These are phyloP conservation scores for Drosophila kambysellisi DNA, from an alignment of 2,888 invertebrate species.

Conservation along the genomic window DNA sequence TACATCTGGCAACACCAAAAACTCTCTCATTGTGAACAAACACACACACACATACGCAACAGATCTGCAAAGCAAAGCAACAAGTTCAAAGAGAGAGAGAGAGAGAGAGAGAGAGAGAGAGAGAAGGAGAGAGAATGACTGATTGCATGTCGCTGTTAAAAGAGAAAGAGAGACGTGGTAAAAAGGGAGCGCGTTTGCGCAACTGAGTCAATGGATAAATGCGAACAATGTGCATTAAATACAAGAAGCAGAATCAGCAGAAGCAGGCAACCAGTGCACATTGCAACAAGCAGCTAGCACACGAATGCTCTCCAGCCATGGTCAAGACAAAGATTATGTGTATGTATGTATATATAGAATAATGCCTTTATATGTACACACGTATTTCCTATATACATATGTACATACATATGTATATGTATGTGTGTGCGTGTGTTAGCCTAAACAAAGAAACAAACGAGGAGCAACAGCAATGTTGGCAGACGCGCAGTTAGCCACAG, in stretches of 20 bases:
- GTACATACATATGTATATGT: not conserved
- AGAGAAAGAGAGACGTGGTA: conserved; percentile 9
- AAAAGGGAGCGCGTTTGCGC: conserved; percentile 62
- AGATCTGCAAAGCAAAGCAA: conserved; percentile 55
- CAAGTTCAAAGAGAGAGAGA: conserved; percentile 50
- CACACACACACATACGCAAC: not conserved
- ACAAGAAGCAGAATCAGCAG: conserved; percentile 35
- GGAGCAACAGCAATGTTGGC: conserved; percentile 41
- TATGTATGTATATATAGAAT: not conserved
- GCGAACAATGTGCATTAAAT: conserved; percentile 38
- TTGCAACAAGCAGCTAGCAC: conserved; percentile 46
- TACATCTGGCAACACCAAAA: conserved; percentile 33
- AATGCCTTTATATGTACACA: not conserved
- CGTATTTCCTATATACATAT: conserved; percentile 5
- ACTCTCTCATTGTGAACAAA: not conserved
- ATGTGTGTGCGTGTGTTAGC: conserved; percentile 5
- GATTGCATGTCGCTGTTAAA: not conserved
- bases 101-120: conserved; percentile 1
- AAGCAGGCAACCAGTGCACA: conserved; percentile 39
- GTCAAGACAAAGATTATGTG: conserved; percentile 64
- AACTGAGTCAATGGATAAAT: conserved; percentile 59
- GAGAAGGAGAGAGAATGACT: conserved; percentile 2
- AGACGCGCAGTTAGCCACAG: conserved; percentile 48
- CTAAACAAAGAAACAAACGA: conserved; percentile 61
- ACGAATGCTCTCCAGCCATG: conserved; percentile 39